Evolutionary conservation across 2,113 vertebrate genomes (phyloP).

Genomic region (Myxocyprinus asiaticus): DNA sequence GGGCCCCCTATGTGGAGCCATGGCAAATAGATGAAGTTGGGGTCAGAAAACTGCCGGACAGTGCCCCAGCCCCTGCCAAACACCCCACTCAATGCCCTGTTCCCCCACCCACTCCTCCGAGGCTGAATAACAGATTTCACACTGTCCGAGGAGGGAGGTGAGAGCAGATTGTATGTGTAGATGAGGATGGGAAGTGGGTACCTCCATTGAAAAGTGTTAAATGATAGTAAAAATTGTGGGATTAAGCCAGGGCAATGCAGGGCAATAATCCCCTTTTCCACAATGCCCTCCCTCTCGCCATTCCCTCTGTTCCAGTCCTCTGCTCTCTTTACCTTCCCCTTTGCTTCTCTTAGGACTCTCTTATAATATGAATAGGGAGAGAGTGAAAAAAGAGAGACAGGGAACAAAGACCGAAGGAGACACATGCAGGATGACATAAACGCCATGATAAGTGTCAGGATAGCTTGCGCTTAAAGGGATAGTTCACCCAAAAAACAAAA

Average conservation of each 20-base stretch:
- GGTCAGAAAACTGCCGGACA: conserved; percentile 55
- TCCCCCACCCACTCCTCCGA: conserved; percentile 10
- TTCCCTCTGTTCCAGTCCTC: conserved; percentile 19
- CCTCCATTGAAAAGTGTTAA: conserved; percentile 63
- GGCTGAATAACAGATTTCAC: conserved; percentile 58
- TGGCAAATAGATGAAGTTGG: conserved; percentile 61
- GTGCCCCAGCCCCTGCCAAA: conserved; percentile 7
- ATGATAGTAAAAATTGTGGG: conserved; percentile 62
- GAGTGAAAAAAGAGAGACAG: conserved; percentile 16
- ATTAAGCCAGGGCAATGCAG: conserved; percentile 63
- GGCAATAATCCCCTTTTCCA: conserved; percentile 62
- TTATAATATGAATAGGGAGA: conserved; percentile 49
- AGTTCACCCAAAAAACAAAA: too few relatives aligned
- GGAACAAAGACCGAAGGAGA: neutral
- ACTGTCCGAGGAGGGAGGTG: conserved; percentile 54
- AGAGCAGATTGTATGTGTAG: conserved; percentile 47
- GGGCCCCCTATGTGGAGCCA: conserved; percentile 52
- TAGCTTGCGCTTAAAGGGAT: too few relatives aligned
- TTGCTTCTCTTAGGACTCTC: conserved; percentile 41
- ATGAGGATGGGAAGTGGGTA: conserved; percentile 37
- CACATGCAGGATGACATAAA: neutral
- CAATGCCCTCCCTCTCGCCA: conserved; percentile 25
- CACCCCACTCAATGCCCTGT: neutral
- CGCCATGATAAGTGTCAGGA: neutral
- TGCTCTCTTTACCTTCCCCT: conserved; percentile 15